phyloP scores from a whole-genome alignment of 2,888 invertebrate species.

The Hedya salicella region DNA sequence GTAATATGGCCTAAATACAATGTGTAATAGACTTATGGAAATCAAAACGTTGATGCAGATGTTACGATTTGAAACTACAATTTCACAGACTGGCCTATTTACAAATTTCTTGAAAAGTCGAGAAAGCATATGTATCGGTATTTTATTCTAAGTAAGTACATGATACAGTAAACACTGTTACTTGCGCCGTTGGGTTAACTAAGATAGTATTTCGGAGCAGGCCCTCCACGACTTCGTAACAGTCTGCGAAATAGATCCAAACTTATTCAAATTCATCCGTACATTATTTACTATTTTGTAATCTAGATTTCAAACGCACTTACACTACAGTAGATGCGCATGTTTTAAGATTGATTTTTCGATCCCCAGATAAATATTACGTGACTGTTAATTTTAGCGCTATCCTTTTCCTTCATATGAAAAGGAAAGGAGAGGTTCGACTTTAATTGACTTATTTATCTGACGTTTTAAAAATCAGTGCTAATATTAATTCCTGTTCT shows the following conservation, averaged over 20 bases:
- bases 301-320: conserved; percentile 5
- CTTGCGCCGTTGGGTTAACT: background rate
- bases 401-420: no score
- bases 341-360: background rate
- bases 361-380: background rate
- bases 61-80: conserved; percentile 4
- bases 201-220: conserved; percentile 19
- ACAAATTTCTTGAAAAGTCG: background rate
- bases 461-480: background rate
- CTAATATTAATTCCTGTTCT: conserved; percentile 2
- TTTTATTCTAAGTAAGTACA: background rate
- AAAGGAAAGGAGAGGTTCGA: no score
- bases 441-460: background rate
- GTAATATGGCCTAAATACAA: conserved; percentile 37
- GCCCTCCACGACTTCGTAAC: conserved; percentile 19
- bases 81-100: conserved; percentile 25
- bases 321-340: conserved; percentile 5
- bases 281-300: background rate
- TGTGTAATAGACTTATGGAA: background rate
- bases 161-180: background rate
- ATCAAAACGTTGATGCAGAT: conserved; percentile 4
- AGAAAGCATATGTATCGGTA: background rate
- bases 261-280: background rate
- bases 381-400: background rate
- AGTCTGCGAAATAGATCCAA: background rate